phyloP scores from a whole-genome alignment of 1,140 invertebrate species.

The Manduca sexta region DNA sequence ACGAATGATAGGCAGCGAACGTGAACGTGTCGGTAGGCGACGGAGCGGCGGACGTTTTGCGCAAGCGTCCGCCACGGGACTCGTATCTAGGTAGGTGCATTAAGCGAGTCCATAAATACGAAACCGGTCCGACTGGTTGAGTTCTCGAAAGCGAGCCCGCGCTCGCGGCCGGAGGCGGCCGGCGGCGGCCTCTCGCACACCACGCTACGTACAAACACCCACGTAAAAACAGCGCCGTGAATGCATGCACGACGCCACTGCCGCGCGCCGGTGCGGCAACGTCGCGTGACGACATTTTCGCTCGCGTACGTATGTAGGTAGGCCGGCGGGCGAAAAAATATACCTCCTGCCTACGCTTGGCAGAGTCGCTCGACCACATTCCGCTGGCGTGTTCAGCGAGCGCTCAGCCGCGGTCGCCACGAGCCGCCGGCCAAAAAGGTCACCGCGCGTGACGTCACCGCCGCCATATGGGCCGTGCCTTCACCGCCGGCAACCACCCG shows the following conservation, averaged over 20 bases:
- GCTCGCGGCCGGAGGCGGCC: too few species aligned
- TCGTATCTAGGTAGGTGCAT: slow-evolving; percentile 67
- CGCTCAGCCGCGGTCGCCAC: slow-evolving; percentile 31
- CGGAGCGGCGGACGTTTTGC: slow-evolving; percentile 35
- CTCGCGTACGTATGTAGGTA: slow-evolving; percentile 72
- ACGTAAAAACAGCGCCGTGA: slow-evolving; percentile 54
- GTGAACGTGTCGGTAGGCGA: slow-evolving; percentile 34
- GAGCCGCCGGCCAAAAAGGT: slow-evolving; percentile 64
- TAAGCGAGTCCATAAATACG: slow-evolving; percentile 67
- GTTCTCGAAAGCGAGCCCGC: slow-evolving; percentile 66
- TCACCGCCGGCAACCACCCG: slow-evolving; percentile 17
- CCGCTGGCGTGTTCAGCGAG: slow-evolving; percentile 58
- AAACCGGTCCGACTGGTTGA: slow-evolving; percentile 67
- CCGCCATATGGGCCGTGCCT: slow-evolving; percentile 58
- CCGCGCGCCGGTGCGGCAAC: slow-evolving; percentile 55
- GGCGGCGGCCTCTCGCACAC: slow-evolving; percentile 57
- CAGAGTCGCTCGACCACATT: slow-evolving; percentile 66
- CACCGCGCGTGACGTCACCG: slow-evolving; percentile 60
- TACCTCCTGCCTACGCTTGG: slow-evolving; percentile 68
- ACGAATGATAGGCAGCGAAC: slow-evolving; percentile 32
- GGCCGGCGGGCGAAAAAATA: slow-evolving; percentile 70
- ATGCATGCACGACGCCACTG: slow-evolving; percentile 48
- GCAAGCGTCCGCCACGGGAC: slow-evolving; percentile 57
- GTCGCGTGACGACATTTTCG: slow-evolving; percentile 74
- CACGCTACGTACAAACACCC: slow-evolving; percentile 52